Conservation (phyloP, 2,113 vertebrate species). For the Pterocles gutturalis region DNA sequence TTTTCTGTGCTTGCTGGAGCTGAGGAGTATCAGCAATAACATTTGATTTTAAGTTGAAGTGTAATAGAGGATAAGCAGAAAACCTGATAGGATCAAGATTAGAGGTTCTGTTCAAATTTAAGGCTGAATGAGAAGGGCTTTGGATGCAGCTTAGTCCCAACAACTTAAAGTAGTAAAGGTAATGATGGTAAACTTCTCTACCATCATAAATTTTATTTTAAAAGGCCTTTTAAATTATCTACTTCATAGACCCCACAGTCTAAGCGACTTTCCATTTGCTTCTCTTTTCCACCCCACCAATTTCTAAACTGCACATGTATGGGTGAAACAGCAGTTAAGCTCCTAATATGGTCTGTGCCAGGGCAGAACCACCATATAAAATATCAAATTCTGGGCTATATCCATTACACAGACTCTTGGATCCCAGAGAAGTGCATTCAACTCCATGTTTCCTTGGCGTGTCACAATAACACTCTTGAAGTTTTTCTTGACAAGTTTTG, state of each 20-base stretch:
- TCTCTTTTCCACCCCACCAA: not conserved
- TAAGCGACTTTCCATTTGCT: not conserved
- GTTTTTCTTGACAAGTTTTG: not conserved
- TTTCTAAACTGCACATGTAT: not conserved
- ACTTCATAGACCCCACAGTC: not conserved
- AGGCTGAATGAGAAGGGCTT: not conserved
- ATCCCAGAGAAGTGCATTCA: not conserved
- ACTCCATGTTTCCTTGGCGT: not conserved
- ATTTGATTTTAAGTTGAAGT: not conserved
- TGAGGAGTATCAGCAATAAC: not conserved
- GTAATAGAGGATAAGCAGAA: not conserved
- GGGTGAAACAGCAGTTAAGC: not conserved
- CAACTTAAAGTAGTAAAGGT: not conserved
- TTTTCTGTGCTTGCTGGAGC: not conserved
- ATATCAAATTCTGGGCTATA: not conserved
- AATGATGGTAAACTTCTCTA: not conserved
- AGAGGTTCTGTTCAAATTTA: not conserved
- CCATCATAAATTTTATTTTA: not conserved
- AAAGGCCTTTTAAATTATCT: not conserved
- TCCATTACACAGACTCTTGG: not conserved
- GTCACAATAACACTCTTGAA: not conserved
- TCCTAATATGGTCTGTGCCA: not conserved
- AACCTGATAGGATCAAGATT: fast-evolving
- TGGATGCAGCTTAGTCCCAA: not conserved
- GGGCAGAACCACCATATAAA: not conserved